Evolutionary conservation across 2,797 vertebrate genomes (phyloP).

Genomic region (Pseudocheirus occidentalis): DNA sequence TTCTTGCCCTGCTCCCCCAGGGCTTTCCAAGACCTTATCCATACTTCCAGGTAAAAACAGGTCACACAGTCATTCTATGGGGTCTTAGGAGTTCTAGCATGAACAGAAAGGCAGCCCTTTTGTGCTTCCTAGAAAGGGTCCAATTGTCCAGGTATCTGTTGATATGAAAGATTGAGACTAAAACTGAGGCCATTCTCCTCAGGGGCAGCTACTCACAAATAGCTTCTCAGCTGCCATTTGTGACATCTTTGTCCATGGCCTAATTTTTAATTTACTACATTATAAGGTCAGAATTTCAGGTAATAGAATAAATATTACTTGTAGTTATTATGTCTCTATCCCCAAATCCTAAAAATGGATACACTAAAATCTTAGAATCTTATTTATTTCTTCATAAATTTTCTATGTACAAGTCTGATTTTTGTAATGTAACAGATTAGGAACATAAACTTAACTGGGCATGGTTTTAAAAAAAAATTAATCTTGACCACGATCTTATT

Average conservation of each 20-base stretch:
- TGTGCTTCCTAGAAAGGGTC: background rate
- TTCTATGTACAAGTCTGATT: background rate
- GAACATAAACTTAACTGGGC: constrained; percentile 30
- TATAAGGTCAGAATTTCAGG: background rate
- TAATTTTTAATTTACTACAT: background rate
- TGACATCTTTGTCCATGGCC: background rate
- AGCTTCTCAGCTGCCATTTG: background rate
- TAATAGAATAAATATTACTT: background rate
- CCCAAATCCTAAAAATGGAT: background rate
- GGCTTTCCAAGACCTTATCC: background rate
- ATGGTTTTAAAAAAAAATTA: constrained; percentile 52
- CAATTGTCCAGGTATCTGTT: background rate
- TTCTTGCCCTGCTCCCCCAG: background rate
- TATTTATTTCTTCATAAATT: constrained; percentile 35
- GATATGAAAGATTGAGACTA: background rate
- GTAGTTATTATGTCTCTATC: background rate
- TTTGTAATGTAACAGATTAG: constrained; percentile 47
- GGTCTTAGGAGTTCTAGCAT: background rate
- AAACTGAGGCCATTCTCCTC: background rate
- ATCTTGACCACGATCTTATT: constrained; percentile 43
- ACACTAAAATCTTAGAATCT: background rate
- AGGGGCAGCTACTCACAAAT: background rate
- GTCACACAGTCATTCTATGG: background rate
- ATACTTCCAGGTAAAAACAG: background rate
- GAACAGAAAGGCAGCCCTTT: background rate